A percentile compares a stretch with the other conserved stretches of the same genome.
phyloP scores from a whole-genome alignment of 2,888 invertebrate genomes.

The Drosophila pullipes region DNA sequence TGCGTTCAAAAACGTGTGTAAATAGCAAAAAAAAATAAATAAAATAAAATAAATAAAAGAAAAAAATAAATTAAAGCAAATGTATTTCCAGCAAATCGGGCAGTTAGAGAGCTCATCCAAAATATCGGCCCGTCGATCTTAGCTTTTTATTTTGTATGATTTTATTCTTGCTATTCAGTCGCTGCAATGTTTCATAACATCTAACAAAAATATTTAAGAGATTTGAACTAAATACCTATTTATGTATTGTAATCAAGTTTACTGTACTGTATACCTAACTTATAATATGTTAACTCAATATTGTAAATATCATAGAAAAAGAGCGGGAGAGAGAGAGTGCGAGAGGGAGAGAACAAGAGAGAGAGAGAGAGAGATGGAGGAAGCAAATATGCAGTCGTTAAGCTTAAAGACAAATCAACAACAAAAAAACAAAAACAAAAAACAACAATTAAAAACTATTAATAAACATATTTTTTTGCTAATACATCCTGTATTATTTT shows the following conservation, averaged over 20 bases:
- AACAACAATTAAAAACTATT: constrained; percentile 44
- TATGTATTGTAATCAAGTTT: constrained; percentile 47
- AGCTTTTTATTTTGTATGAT: constrained; percentile 10
- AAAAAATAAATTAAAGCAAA: not conserved
- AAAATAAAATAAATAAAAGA: not conserved
- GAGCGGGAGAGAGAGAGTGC: constrained; percentile 6
- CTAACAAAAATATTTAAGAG: constrained; percentile 25
- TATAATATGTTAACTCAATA: constrained; percentile 50
- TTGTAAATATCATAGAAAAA: constrained; percentile 58
- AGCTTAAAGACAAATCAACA: constrained; percentile 64
- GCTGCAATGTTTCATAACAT: constrained; percentile 19
- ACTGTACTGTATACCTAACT: constrained; percentile 50
- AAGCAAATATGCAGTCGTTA: constrained; percentile 31
- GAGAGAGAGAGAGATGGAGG: not conserved
- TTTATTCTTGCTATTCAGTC: constrained; percentile 12
- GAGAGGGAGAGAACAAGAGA: not conserved
- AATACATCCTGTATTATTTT: constrained; percentile 28
- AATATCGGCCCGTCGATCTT: constrained; percentile 39
- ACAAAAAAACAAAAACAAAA: constrained; percentile 44
- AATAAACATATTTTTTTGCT: constrained; percentile 58
- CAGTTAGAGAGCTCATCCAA: constrained; percentile 21
- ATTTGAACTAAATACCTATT: constrained; percentile 33
- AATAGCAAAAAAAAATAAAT: constrained; percentile 17
- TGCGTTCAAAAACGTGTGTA: constrained; percentile 35
- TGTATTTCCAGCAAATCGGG: constrained; percentile 3